Conservation (phyloP, 2,113 vertebrate species). For the Crotalus horridus region DNA sequence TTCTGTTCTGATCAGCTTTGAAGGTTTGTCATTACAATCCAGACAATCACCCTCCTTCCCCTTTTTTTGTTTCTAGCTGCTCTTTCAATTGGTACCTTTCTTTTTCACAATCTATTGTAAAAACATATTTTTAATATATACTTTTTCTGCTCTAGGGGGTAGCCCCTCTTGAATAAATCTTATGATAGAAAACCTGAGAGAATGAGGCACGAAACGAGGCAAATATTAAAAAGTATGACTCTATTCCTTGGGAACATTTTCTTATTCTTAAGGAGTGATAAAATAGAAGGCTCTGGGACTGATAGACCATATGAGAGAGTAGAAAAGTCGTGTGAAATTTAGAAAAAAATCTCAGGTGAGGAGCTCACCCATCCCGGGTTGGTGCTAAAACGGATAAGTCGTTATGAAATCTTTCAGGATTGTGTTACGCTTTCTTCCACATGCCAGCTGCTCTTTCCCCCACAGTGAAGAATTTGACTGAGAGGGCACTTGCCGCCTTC, state of each 20-base stretch:
- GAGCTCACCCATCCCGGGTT: not conserved
- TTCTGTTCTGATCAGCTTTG: not conserved
- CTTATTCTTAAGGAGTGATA: conserved; percentile 12
- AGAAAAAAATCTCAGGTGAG: not conserved
- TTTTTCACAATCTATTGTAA: not conserved
- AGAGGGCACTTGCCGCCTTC: not conserved
- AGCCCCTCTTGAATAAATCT: conserved; percentile 24
- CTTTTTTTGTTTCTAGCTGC: not conserved
- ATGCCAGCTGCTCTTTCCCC: conserved; percentile 9
- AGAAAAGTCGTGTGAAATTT: not conserved
- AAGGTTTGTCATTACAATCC: not conserved
- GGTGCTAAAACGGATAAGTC: not conserved
- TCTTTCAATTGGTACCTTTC: not conserved
- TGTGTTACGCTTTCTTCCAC: not conserved
- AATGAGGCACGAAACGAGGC: not conserved
- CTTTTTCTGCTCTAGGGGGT: not conserved
- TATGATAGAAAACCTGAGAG: not conserved
- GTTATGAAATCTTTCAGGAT: conserved; percentile 6
- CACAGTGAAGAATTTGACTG: not conserved
- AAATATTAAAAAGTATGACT: not conserved
- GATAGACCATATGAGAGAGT: not conserved
- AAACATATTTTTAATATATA: not conserved
- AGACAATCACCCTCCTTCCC: not conserved
- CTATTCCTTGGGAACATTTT: conserved; percentile 28
- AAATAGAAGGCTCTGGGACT: not conserved